Conservation (phyloP, 2,888 invertebrate genomes). For the Lumbricus terrestris region DNA sequence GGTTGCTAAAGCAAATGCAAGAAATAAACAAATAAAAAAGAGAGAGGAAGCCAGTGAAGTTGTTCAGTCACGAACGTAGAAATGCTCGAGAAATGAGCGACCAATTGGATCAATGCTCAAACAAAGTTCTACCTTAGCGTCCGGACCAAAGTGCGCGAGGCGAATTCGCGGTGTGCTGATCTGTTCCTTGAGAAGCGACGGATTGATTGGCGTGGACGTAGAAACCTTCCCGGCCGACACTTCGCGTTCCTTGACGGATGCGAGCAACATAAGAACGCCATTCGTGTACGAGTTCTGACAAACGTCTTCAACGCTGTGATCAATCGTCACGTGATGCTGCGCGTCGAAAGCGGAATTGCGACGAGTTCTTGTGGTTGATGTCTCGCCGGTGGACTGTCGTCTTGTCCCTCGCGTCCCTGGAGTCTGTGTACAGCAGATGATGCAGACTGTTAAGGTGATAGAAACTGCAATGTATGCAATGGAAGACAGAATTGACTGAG, state of each 20-base stretch:
- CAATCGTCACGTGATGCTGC: background rate
- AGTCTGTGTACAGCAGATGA: background rate
- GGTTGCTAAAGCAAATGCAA: no score
- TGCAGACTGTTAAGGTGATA: background rate
- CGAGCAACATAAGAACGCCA: background rate
- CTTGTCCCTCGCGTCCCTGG: background rate
- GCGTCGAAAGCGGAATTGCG: background rate
- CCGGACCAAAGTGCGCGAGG: background rate
- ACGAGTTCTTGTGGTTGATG: background rate
- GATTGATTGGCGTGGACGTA: background rate
- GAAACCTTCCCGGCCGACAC: background rate
- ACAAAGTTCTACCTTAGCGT: background rate
- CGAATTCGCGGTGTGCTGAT: background rate
- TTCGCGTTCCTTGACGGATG: background rate
- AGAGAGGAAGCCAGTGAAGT: no score
- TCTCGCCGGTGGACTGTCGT: background rate
- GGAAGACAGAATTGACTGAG: background rate
- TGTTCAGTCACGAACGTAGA: no score
- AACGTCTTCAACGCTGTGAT: constrained; percentile 4
- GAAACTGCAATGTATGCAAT: background rate
- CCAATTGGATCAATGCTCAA: no score
- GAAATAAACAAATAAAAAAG: no score
- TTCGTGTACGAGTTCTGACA: constrained; percentile 5
- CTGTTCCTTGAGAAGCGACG: constrained; percentile 16
- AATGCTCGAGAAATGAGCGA: no score